Evolutionary conservation across 1,140 invertebrate genomes (phyloP).

Genomic region (Ceratosolen solmsi): DNA sequence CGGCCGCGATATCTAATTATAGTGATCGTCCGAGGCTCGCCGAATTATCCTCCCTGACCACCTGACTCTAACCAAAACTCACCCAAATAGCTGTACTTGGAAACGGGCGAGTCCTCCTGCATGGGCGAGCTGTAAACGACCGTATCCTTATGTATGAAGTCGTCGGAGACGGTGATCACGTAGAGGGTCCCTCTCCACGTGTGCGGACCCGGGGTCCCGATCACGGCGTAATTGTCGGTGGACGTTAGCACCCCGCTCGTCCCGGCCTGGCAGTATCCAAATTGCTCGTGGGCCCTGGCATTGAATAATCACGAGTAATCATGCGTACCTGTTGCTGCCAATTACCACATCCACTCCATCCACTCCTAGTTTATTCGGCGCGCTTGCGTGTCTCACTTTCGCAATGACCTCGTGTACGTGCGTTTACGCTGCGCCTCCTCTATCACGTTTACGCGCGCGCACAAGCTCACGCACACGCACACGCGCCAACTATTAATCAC

Average conservation of each 20-base stretch:
- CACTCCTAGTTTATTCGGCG: background rate
- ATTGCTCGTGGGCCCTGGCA: conserved; percentile 86
- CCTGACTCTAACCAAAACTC: conserved; percentile 50
- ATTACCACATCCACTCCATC: too few species aligned
- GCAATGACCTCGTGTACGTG: too few species aligned
- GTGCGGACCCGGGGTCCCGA: conserved; percentile 90
- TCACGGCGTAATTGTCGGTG: conserved; percentile 84
- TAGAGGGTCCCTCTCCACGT: conserved; percentile 93
- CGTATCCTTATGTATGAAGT: conserved; percentile 84
- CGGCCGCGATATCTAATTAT: conserved; percentile 16
- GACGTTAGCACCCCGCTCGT: conserved; percentile 84
- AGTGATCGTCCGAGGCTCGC: background rate
- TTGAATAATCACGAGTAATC: background rate
- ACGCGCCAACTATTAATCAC: too few species aligned
- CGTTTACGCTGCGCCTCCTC: background rate
- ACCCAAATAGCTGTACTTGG: conserved; percentile 93
- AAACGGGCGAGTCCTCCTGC: conserved; percentile 80
- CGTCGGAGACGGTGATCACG: conserved; percentile 82
- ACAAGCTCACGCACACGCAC: too few species aligned
- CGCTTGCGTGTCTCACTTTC: background rate
- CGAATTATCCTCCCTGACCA: background rate
- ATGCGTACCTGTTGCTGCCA: background rate
- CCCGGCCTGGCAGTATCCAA: conserved; percentile 93
- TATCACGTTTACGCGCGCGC: too few species aligned
- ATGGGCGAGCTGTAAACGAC: conserved; percentile 85